Evolutionary conservation across 2,888 invertebrate genomes (phyloP).

Genomic region (Teleogryllus oceanicus): DNA sequence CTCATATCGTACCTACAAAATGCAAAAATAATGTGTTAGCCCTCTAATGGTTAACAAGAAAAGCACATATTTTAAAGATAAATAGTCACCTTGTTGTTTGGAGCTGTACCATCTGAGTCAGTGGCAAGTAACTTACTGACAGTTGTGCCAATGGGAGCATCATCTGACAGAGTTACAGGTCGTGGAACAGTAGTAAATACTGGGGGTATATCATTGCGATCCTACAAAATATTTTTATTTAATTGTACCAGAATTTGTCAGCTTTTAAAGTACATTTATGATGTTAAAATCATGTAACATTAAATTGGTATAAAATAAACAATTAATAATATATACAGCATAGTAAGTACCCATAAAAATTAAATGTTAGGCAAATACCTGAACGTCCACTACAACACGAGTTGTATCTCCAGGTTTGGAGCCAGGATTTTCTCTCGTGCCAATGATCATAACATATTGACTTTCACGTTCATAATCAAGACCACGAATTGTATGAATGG

Average conservation of each 20-base stretch:
- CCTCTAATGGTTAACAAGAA: slow-evolving; percentile 20
- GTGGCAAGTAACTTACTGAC: slow-evolving; percentile 75
- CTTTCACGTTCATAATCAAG: slow-evolving; percentile 75
- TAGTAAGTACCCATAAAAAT: no score
- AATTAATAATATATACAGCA: no score
- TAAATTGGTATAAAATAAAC: no score
- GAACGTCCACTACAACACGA: slow-evolving; percentile 67
- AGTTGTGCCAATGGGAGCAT: slow-evolving; percentile 74
- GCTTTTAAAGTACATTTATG: no score
- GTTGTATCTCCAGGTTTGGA: slow-evolving; percentile 68
- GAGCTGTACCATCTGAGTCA: slow-evolving; percentile 80
- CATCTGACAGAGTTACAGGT: slow-evolving; percentile 79
- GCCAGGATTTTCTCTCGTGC: slow-evolving; percentile 77
- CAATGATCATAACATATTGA: slow-evolving; percentile 71
- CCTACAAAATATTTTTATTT: slow-evolving; percentile 51
- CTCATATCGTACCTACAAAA: slow-evolving; percentile 62
- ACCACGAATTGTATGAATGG: slow-evolving; percentile 69
- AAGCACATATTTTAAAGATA: slow-evolving; percentile 3
- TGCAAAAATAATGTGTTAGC: slow-evolving; percentile 22
- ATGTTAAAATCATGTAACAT: no score
- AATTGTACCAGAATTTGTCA: no score
- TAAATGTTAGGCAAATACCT: slow-evolving; percentile 48
- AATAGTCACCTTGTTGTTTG: slow-evolving; percentile 67
- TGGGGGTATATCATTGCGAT: slow-evolving; percentile 84
- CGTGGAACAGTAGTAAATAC: slow-evolving; percentile 79